Conservation (phyloP, 2,797 vertebrate genomes). For the Micropoecilia bifurca region DNA sequence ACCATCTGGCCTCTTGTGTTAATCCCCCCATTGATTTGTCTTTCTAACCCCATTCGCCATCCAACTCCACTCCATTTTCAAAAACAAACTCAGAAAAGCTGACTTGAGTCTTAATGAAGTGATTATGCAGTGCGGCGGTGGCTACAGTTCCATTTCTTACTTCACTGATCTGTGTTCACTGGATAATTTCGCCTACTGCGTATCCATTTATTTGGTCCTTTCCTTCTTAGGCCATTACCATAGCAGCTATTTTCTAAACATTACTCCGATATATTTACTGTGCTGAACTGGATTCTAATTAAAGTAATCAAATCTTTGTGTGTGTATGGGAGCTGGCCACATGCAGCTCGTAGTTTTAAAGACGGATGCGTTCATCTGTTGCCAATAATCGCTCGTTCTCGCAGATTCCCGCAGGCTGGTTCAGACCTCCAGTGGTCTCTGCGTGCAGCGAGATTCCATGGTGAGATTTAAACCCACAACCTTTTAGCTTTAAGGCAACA, state of each 20-base stretch:
- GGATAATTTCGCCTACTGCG: neutral
- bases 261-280: neutral
- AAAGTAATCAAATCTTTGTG: neutral
- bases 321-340: neutral
- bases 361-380: neutral
- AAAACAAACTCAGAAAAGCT: neutral
- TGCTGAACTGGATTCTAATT: neutral
- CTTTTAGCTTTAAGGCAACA: neutral
- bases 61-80: slow-evolving; percentile 5
- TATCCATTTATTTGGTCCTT: neutral
- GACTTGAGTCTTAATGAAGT: slow-evolving; percentile 12
- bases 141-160: slow-evolving; percentile 6
- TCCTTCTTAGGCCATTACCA: neutral
- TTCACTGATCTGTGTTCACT: neutral
- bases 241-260: neutral
- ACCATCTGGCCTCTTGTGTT: slow-evolving; percentile 74
- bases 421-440: neutral
- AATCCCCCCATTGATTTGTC: slow-evolving; percentile 55
- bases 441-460: neutral
- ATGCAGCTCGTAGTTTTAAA: neutral
- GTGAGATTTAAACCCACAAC: neutral
- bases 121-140: slow-evolving; percentile 11
- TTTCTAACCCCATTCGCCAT: slow-evolving; percentile 34
- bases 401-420: neutral
- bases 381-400: neutral